Conservation (phyloP, 64 coral and sea anemone species). For the Pocillopora damicornis region DNA sequence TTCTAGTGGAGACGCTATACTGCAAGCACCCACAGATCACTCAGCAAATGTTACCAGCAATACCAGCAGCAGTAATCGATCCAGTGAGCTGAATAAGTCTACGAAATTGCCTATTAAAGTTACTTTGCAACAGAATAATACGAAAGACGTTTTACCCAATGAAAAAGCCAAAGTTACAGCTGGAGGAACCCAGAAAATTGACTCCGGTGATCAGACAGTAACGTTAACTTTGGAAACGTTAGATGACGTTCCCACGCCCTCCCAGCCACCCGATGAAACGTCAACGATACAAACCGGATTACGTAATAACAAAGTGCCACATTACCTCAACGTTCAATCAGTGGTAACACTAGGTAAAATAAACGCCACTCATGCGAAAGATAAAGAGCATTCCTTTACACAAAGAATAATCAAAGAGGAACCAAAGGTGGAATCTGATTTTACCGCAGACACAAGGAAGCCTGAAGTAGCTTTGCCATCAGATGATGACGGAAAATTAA, state of each 20-base stretch:
- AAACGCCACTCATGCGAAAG: not conserved
- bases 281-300: constrained; percentile 1
- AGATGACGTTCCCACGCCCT: not conserved
- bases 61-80: not conserved
- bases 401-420: not conserved
- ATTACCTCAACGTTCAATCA: constrained; percentile 13
- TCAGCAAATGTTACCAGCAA: not conserved
- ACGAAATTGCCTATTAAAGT: not conserved
- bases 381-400: constrained; percentile 1
- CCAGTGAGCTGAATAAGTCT: not conserved
- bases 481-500: not conserved
- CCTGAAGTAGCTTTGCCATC: not conserved
- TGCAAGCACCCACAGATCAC: constrained; percentile 20
- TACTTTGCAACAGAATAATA: not conserved
- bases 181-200: not conserved
- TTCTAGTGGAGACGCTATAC: not conserved
- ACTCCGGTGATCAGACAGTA: constrained; percentile 10
- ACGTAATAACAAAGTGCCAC: constrained; percentile 10
- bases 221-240: constrained; percentile 24
- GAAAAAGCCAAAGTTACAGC: not conserved
- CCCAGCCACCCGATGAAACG: not conserved
- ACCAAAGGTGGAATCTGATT: not conserved
- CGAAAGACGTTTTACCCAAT: not conserved
- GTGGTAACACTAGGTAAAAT: constrained; percentile 20
- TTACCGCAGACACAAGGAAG: not conserved